These are phyloP conservation scores for Pseudonaja textilis DNA, from an alignment of 2,113 vertebrate species.

Conservation along the genomic window DNA sequence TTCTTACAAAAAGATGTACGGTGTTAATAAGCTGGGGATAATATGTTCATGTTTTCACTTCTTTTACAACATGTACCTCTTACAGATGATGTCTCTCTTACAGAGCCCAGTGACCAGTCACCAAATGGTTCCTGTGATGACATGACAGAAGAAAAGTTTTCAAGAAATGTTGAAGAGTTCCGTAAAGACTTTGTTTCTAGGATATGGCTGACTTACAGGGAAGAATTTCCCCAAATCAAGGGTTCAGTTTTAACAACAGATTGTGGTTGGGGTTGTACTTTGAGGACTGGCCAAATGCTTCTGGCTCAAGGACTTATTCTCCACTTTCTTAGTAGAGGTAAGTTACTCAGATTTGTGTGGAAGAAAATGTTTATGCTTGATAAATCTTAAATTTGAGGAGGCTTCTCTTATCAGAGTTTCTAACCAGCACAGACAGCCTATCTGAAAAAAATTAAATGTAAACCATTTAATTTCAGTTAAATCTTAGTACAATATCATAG, in stretches of 20 bases:
- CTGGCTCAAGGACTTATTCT: conserved; percentile 89
- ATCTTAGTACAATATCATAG: not conserved
- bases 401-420: not conserved
- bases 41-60: not conserved
- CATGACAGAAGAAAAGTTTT: conserved; percentile 67
- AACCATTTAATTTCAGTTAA: not conserved
- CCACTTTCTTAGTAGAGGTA: conserved; percentile 92
- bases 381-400: not conserved
- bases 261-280: conserved; percentile 96
- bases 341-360: not conserved
- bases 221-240: conserved; percentile 85
- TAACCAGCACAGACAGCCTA: not conserved
- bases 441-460: conserved; percentile 23
- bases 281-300: conserved; percentile 96
- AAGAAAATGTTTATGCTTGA: not conserved
- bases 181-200: conserved; percentile 91
- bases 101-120: conserved; percentile 68
- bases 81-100: conserved; percentile 34
- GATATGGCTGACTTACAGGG: conserved; percentile 94
- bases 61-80: not conserved
- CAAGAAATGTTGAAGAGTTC: conserved; percentile 87
- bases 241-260: conserved; percentile 87
- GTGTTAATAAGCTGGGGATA: not conserved
- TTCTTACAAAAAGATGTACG: not conserved
- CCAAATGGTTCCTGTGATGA: conserved; percentile 60